These are phyloP conservation scores for Tetranychus piercei DNA, from an alignment of 2,888 invertebrate species.

Conservation along the genomic window DNA sequence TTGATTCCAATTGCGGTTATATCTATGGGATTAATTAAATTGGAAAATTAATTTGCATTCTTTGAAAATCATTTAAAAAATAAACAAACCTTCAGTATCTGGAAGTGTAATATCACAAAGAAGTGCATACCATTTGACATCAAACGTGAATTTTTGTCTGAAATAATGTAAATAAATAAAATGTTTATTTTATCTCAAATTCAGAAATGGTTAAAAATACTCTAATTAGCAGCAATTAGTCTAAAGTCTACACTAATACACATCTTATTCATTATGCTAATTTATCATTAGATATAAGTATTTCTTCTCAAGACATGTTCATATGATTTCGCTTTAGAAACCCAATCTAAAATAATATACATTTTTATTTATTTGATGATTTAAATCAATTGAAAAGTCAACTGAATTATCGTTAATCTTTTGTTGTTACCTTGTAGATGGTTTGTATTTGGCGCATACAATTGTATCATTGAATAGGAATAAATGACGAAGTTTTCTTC, in stretches of 20 bases:
- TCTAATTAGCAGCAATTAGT: no score
- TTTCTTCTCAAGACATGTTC: no score
- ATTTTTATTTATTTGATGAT: not conserved
- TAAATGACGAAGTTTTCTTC: slow-evolving; percentile 71
- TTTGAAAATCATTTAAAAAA: not conserved
- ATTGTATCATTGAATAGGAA: slow-evolving; percentile 87
- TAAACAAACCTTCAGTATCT: slow-evolving; percentile 5
- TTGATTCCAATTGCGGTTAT: slow-evolving; percentile 35
- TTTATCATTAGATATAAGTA: no score
- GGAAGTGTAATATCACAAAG: slow-evolving; percentile 33
- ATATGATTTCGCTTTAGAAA: no score
- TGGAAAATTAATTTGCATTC: not conserved
- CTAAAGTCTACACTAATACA: no score
- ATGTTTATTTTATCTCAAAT: no score
- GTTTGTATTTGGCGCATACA: slow-evolving; percentile 80
- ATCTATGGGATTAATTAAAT: not conserved
- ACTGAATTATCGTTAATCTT: not conserved
- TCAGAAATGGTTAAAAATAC: no score
- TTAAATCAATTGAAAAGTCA: slow-evolving; percentile 19
- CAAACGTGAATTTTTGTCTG: slow-evolving; percentile 75
- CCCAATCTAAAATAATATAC: not conserved
- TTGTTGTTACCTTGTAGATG: slow-evolving; percentile 26
- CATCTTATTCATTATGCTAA: no score
- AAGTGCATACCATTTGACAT: slow-evolving; percentile 81
- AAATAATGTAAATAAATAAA: not conserved